These are phyloP conservation scores for Fragum whitleyi DNA, from an alignment of 2,888 invertebrate species.

Conservation along the genomic window DNA sequence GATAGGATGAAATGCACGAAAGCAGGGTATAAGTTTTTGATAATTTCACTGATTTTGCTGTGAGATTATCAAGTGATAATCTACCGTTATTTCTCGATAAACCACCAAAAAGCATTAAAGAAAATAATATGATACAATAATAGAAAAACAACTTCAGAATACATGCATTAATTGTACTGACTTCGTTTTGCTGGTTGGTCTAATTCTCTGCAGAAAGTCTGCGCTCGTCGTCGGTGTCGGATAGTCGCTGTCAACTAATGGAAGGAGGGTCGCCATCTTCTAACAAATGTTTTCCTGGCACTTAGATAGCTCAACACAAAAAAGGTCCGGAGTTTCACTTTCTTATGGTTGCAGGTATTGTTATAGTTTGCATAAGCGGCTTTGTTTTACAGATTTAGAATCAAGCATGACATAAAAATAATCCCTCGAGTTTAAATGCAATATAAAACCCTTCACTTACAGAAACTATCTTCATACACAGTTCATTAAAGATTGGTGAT, in stretches of 20 bases:
- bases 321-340: not conserved
- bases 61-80: no score
- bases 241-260: slow-evolving; percentile 53
- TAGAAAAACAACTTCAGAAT: no score
- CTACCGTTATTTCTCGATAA: no score
- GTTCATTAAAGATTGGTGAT: no score
- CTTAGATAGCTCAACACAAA: not conserved
- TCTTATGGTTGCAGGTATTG: not conserved
- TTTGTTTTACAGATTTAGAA: not conserved
- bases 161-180: no score
- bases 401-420: not conserved
- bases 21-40: no score
- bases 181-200: slow-evolving; percentile 60
- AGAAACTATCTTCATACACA: no score
- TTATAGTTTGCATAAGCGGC: not conserved
- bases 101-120: no score
- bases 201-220: slow-evolving; percentile 45
- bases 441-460: not conserved
- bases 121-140: no score
- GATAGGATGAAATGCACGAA: no score
- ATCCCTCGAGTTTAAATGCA: not conserved
- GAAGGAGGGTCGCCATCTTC: slow-evolving; percentile 56
- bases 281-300: not conserved
- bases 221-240: slow-evolving; percentile 54
- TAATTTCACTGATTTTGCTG: no score